Evolutionary conservation across 1,140 invertebrate species (phyloP), one percentile per base, ranked within the genome.

Genomic region (Bombus cullumanus): DNA sequence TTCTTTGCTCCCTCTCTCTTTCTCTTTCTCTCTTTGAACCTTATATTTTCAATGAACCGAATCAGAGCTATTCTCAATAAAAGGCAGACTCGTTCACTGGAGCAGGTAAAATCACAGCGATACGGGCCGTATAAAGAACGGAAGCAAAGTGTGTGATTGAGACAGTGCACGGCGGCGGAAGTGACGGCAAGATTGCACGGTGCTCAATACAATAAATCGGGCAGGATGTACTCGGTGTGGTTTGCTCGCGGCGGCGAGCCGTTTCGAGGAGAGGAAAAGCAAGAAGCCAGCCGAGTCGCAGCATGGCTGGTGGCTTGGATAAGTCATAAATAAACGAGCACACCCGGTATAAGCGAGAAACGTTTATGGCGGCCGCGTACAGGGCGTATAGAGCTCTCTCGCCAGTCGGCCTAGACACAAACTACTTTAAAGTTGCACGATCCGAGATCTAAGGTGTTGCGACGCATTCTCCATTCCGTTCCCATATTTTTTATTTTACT

Each of bases 341-440:
- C 86, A 88, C 83, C 83, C 86, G 78, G 84, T 87, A 91, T 90
- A 88, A 85, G 86, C 64, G 79, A 31, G 80, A 18, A 91, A 91
- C 91, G 88, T 92, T 92, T 90, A 92, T 92, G 76, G 88, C 88
- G 39, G 81, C 81, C 83, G 74, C 88, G 90, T 92, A 90, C 88
- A 88, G 80, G 73, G 85, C 83, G 84, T 81, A 89, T 68, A 72
- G 77, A 86, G 62, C 83, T 64, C 83, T 79, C 87, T 81, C 82
- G 72, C 83, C n/a, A 87, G 87, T 39, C 39, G 41, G 75, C 72
- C 81, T 85, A 91, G 86, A 91, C 86, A 79, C 86, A 88, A 91
- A 88, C 84, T 91, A 85, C 81, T 91, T 91, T 91, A 91, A 90
- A 91, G 82, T 91, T 90, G 89, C 86, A 90, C 83, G 73, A 88